Evolutionary conservation across 1,140 invertebrate species (phyloP), one percentile per base, ranked within the genome.

Genomic region (Meloidogyne chitwoodi): DNA sequence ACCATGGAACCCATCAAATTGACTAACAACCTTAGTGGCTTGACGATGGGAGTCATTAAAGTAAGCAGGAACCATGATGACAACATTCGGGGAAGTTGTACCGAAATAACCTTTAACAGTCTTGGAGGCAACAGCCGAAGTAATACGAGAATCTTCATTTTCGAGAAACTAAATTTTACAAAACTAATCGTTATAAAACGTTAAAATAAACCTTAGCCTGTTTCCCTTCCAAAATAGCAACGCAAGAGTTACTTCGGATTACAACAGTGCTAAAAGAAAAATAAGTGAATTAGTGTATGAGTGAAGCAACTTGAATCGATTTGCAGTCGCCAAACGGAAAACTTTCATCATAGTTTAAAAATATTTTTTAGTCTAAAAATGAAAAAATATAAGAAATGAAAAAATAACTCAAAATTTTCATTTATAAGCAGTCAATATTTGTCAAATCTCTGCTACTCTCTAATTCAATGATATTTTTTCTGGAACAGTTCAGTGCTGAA

Each of bases 51-150:
- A 27, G 14, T 27, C 26, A 16, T 31, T 65, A 1, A 65, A 65
- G 63, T 65, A 27, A 16, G 63, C 63, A 27, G 63, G 63, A 12
- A 65, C 63, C 2, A 16, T 65, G 63, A 65, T 65, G 26, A 65
- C 63, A 12, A 16, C 63, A 27, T 31, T 27, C 14, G 26, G 63
- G 11, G 63, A 11, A 16, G 11, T 65, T 65, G 63, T 31, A 16
- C 26, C 26, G 2, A 27, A 16, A 31, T 31, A 65, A 14, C 16
- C 16, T 65, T 96, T 94, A 29, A 94, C 94, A 0, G 94, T 96
- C 89, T 96, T 91, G 88, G 98, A 97, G 0, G 95, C 95, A 26
- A 98, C 93, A 83, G 95, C 93, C 16, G 95, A 98, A 1, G 95
- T 98, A 12, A 95, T 98, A 84, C 95, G 90, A 0, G 93, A 92